A percentile compares a stretch with the other conserved stretches of the same genome.
These are phyloP conservation scores for Drosophila obscura DNA, from an alignment of 1,140 invertebrate species.

Conservation along the genomic window DNA sequence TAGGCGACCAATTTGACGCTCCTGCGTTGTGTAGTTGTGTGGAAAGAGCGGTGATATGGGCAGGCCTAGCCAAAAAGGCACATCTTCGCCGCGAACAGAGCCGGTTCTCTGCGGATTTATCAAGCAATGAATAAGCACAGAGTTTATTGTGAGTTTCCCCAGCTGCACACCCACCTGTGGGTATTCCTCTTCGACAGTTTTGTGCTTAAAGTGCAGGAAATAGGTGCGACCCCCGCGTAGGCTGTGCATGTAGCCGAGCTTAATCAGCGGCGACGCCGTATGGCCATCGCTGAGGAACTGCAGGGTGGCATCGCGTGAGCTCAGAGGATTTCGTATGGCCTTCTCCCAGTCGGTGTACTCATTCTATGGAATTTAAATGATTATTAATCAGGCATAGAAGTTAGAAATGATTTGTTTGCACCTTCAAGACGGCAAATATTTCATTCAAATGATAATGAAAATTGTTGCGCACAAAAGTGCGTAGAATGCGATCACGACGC, in stretches of 20 bases:
- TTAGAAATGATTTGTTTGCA: constrained; percentile 1
- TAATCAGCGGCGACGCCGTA: constrained; percentile 92
- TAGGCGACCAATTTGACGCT: constrained; percentile 89
- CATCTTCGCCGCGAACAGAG: constrained; percentile 95
- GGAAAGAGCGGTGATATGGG: constrained; percentile 89
- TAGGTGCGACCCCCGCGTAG: constrained; percentile 91
- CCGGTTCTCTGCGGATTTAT: constrained; percentile 86
- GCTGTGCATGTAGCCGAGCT: constrained; percentile 92
- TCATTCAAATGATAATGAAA: constrained; percentile 95
- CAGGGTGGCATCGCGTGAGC: constrained; percentile 90
- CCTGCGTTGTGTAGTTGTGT: constrained; percentile 89
- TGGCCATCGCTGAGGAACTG: constrained; percentile 94
- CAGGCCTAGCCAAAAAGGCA: constrained; percentile 96
- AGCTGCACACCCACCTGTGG: constrained; percentile 86
- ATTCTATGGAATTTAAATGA: constrained; percentile 84
- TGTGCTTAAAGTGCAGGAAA: constrained; percentile 95
- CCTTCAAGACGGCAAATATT: constrained; percentile 93
- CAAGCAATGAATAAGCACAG: background rate
- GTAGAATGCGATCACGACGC: constrained; percentile 91
- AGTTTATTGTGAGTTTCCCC: background rate
- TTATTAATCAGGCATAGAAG: no score
- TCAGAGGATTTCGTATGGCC: constrained; percentile 89
- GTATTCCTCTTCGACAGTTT: constrained; percentile 89
- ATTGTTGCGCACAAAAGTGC: constrained; percentile 94
- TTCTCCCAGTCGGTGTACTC: constrained; percentile 97